A percentile compares a stretch with the other conserved stretches of the same genome.
phyloP scores from a whole-genome alignment of 2,888 invertebrate species.

The Bellardia pandia region DNA sequence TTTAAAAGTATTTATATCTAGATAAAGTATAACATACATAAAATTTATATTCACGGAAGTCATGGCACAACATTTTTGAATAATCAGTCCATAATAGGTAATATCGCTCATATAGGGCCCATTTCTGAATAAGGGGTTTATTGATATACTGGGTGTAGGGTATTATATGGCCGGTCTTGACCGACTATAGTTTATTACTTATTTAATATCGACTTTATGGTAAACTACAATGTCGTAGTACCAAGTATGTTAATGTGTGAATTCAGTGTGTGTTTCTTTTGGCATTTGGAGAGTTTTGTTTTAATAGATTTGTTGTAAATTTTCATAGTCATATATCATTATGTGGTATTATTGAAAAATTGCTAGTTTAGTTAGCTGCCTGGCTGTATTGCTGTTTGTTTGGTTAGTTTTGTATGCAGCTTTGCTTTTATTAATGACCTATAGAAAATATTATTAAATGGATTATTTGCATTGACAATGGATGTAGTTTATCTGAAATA shows the following conservation, averaged over 20 bases:
- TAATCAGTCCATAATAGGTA: too few species aligned
- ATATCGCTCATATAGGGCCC: too few species aligned
- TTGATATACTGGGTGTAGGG: too few species aligned
- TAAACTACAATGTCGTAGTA: constrained; percentile 19
- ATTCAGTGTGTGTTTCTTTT: not conserved
- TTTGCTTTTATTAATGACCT: constrained; percentile 66
- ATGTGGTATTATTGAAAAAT: constrained; percentile 70
- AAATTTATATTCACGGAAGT: too few species aligned
- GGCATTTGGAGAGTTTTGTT: constrained; percentile 54
- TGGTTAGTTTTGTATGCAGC: constrained; percentile 15
- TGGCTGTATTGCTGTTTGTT: not conserved
- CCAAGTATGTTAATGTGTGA: not conserved
- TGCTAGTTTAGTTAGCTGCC: constrained; percentile 35
- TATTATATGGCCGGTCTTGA: too few species aligned
- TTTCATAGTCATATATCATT: constrained; percentile 66
- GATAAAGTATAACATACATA: too few species aligned
- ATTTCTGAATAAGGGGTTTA: too few species aligned
- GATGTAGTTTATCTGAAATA: constrained; percentile 65
- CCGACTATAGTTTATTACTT: too few species aligned
- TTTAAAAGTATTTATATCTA: too few species aligned
- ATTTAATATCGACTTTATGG: constrained; percentile 46
- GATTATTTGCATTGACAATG: constrained; percentile 66
- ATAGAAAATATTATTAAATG: constrained; percentile 63
- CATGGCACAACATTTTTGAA: too few species aligned
- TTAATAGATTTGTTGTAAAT: constrained; percentile 73